Evolutionary conservation across 2,113 vertebrate species (phyloP).

Genomic region (Petroica traversi): DNA sequence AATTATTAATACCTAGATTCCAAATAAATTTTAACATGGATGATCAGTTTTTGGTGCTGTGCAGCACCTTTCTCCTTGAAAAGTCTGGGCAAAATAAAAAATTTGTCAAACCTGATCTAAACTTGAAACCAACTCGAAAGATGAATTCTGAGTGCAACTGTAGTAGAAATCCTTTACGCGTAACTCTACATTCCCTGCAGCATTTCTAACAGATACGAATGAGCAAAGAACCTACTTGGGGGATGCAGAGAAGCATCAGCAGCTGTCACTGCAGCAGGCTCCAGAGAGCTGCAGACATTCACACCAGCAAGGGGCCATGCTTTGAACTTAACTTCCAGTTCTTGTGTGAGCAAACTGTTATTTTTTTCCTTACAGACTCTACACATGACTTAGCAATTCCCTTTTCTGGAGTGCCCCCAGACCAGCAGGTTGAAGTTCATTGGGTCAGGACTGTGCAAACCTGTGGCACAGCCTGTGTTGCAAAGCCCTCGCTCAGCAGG

Average conservation of each 20-base stretch:
- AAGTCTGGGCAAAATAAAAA: not conserved
- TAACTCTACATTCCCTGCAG: not conserved
- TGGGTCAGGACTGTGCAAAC: not conserved
- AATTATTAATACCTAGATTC: not conserved
- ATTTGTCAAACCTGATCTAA: not conserved
- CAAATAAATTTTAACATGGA: not conserved
- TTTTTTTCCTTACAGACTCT: not conserved
- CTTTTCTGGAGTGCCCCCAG: not conserved
- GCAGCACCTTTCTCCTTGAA: not conserved
- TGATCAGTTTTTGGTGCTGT: not conserved
- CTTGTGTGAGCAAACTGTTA: not conserved
- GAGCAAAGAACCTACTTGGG: not conserved
- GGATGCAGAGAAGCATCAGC: not conserved
- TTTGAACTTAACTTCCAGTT: not conserved
- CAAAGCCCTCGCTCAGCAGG: rapidly evolving
- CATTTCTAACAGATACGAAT: not conserved
- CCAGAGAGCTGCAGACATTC: not conserved
- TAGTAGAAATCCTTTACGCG: not conserved
- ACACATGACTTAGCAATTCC: not conserved
- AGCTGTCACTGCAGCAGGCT: not conserved
- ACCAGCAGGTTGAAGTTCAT: not conserved
- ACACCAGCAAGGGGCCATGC: not conserved
- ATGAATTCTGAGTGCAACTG: not conserved
- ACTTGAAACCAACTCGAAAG: not conserved
- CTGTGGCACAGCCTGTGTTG: not conserved